Percentiles rank a stretch among this genome's conserved stretches.
Conservation (phyloP, 2,888 invertebrate species). For the Calameuta pallipes region DNA sequence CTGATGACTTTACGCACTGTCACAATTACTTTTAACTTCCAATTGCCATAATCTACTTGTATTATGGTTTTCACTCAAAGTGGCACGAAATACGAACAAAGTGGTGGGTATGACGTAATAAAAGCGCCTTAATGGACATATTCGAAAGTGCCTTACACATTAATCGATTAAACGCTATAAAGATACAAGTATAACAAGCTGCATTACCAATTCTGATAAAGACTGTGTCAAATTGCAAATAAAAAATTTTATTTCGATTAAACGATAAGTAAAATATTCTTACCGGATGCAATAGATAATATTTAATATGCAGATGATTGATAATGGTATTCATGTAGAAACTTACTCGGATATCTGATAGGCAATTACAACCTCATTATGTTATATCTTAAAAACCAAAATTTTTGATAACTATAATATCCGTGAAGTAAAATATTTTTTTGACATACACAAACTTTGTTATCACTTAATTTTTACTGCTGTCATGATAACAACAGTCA, state of each 20-base stretch:
- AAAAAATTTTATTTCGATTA: neutral
- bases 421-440: neutral
- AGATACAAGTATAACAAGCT: neutral
- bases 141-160: neutral
- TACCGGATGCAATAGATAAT: neutral
- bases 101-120: conserved; percentile 60
- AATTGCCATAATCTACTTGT: neutral
- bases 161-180: neutral
- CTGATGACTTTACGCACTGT: neutral
- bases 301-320: neutral
- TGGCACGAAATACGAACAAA: conserved; percentile 53
- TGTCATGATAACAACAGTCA: neutral
- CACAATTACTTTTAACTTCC: neutral
- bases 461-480: neutral
- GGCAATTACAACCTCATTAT: neutral
- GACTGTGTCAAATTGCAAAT: neutral
- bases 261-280: neutral
- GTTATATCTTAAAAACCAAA: neutral
- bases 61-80: conserved; percentile 52
- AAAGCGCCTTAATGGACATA: conserved; percentile 29
- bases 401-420: neutral
- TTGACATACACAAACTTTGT: neutral
- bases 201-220: neutral
- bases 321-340: neutral
- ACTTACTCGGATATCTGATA: neutral